A percentile compares a stretch with the other conserved stretches of the same genome.
These are phyloP conservation scores for Aplysia californica DNA, from an alignment of 1,140 invertebrate genomes.

Conservation along the genomic window DNA sequence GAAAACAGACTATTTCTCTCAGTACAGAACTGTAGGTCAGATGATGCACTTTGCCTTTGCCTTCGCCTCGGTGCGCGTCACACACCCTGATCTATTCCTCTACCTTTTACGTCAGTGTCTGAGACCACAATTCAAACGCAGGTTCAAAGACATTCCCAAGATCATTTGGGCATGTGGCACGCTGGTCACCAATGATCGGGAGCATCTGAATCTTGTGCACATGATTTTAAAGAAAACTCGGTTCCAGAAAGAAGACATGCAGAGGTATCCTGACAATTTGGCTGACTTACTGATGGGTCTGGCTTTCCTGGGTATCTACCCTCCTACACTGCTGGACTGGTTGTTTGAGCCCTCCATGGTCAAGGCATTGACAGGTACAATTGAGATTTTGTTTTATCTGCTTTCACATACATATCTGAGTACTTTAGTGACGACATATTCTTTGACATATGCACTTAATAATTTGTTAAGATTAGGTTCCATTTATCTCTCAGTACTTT, in stretches of 20 bases:
- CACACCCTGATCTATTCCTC: conserved; percentile 6
- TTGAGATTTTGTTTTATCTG: too few species aligned
- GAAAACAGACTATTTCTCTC: neutral
- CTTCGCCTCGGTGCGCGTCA: conserved; percentile 16
- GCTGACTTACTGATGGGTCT: conserved; percentile 13
- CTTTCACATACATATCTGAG: too few species aligned
- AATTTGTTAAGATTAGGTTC: too few species aligned
- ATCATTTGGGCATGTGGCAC: conserved; percentile 27
- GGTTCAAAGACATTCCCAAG: conserved; percentile 20
- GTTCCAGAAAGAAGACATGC: neutral
- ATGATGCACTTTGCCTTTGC: conserved; percentile 24
- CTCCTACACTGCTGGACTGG: neutral
- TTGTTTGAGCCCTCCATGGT: conserved; percentile 3
- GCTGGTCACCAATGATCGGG: conserved; percentile 6
- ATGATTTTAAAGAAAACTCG: neutral
- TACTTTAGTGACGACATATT: too few species aligned
- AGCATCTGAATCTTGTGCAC: neutral
- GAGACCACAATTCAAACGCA: too few species aligned
- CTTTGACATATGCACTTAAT: too few species aligned
- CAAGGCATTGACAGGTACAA: too few species aligned
- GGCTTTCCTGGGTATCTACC: conserved; percentile 8
- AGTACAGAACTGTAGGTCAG: neutral
- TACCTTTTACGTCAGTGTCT: neutral
- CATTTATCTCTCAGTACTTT: too few species aligned
- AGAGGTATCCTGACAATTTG: conserved; percentile 13